Evolutionary conservation across 1,140 invertebrate species (phyloP).

Genomic region (Drosophila bocki): DNA sequence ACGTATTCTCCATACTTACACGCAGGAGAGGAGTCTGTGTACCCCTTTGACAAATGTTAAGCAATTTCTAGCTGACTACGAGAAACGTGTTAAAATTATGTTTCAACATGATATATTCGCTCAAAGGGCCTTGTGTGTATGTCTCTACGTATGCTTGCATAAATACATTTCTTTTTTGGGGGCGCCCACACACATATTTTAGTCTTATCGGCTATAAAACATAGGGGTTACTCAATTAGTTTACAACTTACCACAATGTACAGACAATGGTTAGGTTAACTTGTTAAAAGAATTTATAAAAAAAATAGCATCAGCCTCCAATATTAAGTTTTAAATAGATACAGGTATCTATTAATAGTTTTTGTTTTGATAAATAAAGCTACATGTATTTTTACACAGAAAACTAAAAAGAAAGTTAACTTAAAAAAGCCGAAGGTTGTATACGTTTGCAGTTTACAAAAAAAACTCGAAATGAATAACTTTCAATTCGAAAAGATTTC

Average conservation of each 20-base stretch:
- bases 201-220: neutral
- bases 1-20: neutral
- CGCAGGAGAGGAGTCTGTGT: neutral
- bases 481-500: neutral
- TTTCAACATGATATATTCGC: slow-evolving; percentile 51
- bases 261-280: no score
- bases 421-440: neutral
- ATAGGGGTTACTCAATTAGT: neutral
- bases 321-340: neutral
- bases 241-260: neutral
- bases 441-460: neutral
- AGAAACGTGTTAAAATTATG: slow-evolving; percentile 66
- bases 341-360: neutral
- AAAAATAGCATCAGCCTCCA: neutral
- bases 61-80: slow-evolving; percentile 53
- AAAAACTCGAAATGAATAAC: neutral
- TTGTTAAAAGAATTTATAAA: no score
- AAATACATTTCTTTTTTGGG: slow-evolving; percentile 1
- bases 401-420: neutral
- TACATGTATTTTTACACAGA: neutral
- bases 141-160: slow-evolving; percentile 1
- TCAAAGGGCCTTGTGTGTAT: neutral
- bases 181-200: slow-evolving; percentile 4
- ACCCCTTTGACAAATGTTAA: slow-evolving; percentile 44
- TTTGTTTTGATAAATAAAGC: neutral